Percentiles rank a stretch among this genome's conserved stretches.
These are phyloP conservation scores for Eledone cirrhosa DNA, from an alignment of 2,888 invertebrate species.

Conservation along the genomic window DNA sequence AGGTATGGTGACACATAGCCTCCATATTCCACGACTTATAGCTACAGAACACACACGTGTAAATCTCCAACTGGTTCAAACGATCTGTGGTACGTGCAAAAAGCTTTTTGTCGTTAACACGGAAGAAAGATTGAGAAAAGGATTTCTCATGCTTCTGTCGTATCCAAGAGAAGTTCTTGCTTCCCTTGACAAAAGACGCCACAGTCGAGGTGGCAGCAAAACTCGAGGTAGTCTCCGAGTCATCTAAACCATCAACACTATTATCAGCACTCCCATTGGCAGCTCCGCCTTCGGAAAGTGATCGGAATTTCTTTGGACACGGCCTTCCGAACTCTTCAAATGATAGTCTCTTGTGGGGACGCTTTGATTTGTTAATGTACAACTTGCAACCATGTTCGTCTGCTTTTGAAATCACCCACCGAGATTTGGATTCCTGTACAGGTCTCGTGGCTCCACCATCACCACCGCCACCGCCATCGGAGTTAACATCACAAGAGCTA, in stretches of 20 bases:
- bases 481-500: neutral
- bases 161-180: constrained; percentile 22
- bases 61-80: constrained; percentile 6
- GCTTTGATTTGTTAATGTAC: constrained; percentile 12
- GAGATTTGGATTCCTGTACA: neutral
- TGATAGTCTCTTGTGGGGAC: constrained; percentile 1
- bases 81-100: constrained; percentile 12
- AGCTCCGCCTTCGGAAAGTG: constrained; percentile 3
- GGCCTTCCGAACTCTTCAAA: neutral
- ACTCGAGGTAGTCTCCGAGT: neutral
- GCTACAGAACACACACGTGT: constrained; percentile 5
- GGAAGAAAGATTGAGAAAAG: neutral
- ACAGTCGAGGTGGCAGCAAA: neutral
- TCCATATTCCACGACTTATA: constrained; percentile 9
- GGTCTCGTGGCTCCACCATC: too few relatives aligned
- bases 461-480: neutral
- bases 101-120: neutral
- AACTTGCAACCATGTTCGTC: constrained; percentile 18
- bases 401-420: constrained; percentile 19
- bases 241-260: constrained; percentile 7
- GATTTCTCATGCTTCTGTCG: constrained; percentile 13
- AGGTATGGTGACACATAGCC: constrained; percentile 19
- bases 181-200: neutral
- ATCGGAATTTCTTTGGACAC: constrained; percentile 16
- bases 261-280: constrained; percentile 14